Evolutionary conservation across 2,797 vertebrate species (phyloP), one percentile per base, ranked within the genome.

Genomic region (Bradypus variegatus): DNA sequence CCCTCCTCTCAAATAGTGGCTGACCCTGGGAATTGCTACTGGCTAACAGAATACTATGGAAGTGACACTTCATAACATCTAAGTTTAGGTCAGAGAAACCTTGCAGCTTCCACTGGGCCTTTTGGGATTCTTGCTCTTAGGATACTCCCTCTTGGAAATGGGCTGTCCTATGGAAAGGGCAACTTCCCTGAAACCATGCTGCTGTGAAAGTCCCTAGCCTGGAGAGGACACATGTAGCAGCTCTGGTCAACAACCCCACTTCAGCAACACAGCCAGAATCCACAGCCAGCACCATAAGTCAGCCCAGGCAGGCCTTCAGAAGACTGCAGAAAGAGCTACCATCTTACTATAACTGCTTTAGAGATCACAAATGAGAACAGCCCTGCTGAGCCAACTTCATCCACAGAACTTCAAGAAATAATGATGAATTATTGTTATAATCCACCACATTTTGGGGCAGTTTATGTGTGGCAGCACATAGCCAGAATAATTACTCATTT

Each of bases 211-310:
- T 4, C 8, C 38, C 77, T 23, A 41, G 31, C 5, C 29, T 0
- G 12, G 72, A 78, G 19, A 89, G 48, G 62, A 1, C 18, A 10
- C 0, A 15, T 0, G 1, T 2, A 18, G 53, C 10, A 8, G 15
- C 4, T 25, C 55, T 7, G 6, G 1, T 1, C 12, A n/a, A 64
- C 21, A 72, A 9, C n/a, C n/a, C 16, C n/a, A 72, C 21, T 38
- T 38, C 21, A 27, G 55, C 21, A 50, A 36, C 67, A 67, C 14
- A 53, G 41, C 18, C 36, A 80, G 65, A 4, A n/a, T n/a, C 50
- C 41, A 25, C 6, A 1, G 11, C 25, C 10, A 14, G 19, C 8
- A 65, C 16, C n/a, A 18, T 1, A 8, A 76, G 33, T 11, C 33
- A 69, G 13, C 13, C 29, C 38, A 23, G 36, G 41, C 11, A 19